Evolutionary conservation across 2,888 invertebrate genomes (phyloP).

Genomic region (Saturnia japonica): DNA sequence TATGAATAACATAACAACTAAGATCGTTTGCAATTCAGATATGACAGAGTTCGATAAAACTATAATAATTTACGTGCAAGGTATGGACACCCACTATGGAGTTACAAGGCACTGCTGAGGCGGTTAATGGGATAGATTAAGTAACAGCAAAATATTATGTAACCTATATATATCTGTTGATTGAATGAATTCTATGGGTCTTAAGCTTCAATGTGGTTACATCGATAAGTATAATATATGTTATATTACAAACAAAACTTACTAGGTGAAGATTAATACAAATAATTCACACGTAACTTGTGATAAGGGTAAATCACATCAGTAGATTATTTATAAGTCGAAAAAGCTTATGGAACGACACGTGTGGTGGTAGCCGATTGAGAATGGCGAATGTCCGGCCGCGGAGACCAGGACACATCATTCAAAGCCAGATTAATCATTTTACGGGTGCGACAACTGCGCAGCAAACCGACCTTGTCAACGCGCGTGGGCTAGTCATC

Average conservation of each 20-base stretch:
- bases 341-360: slow-evolving; percentile 22
- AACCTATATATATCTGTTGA: neutral
- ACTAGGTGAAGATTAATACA: neutral
- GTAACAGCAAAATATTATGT: neutral
- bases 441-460: slow-evolving; percentile 62
- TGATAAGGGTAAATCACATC: neutral
- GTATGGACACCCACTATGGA: slow-evolving; percentile 47
- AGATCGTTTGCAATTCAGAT: slow-evolving; percentile 49
- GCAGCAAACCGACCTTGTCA: slow-evolving; percentile 70
- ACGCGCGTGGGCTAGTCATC: slow-evolving; percentile 71
- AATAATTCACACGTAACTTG: neutral
- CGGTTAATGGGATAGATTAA: slow-evolving; percentile 18
- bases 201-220: neutral
- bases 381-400: slow-evolving; percentile 69
- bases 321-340: slow-evolving; percentile 16
- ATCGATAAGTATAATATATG: neutral
- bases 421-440: slow-evolving; percentile 73
- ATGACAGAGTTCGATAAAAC: slow-evolving; percentile 25
- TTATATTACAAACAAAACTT: neutral
- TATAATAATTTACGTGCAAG: slow-evolving; percentile 18
- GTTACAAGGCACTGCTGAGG: slow-evolving; percentile 46
- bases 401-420: slow-evolving; percentile 44
- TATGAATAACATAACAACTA: slow-evolving; percentile 35
- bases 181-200: neutral
- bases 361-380: slow-evolving; percentile 53